Evolutionary conservation across 2,797 vertebrate species (phyloP).

Genomic region (Lindbergichthys nudifrons): DNA sequence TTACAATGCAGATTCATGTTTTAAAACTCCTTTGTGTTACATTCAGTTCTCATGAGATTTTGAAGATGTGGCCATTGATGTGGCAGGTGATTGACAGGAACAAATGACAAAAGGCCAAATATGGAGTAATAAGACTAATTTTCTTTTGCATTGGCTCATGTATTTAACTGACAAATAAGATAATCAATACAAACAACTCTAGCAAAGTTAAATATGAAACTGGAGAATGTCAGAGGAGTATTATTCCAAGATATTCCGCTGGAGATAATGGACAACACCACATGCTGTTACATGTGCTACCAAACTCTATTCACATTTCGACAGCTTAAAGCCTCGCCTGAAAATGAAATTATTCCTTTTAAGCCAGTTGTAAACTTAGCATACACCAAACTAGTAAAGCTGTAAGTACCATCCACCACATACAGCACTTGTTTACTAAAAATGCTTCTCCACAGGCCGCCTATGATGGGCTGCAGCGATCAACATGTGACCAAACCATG

Average conservation of each 20-base stretch:
- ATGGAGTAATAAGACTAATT: neutral
- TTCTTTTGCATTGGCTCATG: neutral
- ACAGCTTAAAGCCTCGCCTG: fast-evolving
- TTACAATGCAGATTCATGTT: neutral
- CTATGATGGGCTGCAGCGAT: fast-evolving
- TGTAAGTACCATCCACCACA: too few species aligned
- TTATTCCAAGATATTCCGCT: neutral
- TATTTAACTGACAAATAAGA: neutral
- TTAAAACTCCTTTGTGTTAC: neutral
- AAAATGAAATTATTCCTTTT: fast-evolving
- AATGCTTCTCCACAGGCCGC: neutral
- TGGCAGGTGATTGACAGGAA: constrained; percentile 3
- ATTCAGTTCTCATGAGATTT: neutral
- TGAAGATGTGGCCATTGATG: neutral
- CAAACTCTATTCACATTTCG: neutral
- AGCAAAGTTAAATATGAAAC: neutral
- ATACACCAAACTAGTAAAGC: neutral
- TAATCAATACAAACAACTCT: too few species aligned
- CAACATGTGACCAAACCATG: too few species aligned
- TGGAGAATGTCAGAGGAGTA: neutral
- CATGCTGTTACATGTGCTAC: neutral
- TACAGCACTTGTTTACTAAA: too few species aligned
- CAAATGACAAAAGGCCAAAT: neutral
- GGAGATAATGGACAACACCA: too few species aligned
- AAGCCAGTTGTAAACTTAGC: neutral